Base-by-base conservation (phyloP, 2,797 vertebrate species). In the Urophycis tenuis region DNA sequence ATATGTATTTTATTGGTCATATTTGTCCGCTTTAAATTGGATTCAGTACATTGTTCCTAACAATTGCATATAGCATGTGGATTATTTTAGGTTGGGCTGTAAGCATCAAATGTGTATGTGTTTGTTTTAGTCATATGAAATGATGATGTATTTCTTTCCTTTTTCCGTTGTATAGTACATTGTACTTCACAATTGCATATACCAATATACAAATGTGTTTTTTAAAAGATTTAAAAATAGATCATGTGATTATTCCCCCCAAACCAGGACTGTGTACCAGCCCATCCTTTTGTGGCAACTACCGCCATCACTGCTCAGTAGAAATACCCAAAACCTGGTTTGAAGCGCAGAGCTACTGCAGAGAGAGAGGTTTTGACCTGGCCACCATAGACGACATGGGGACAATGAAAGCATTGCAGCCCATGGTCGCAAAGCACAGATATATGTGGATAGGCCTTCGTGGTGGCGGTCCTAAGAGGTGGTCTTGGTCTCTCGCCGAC, bases 271-370 rank as follows among this genome's bases (percentile, higher is more conserved):
- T 53, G 49, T 53, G 49, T 7, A 53, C 5, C 14, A n/a, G 49
- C 49, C 49, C 49, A 53, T n/a, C 22, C 19, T 6, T 53, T 53
- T 53, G 19, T 53, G 49, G 3, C 22, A 0, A 53, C 19, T n/a
- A 53, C 49, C 49, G 49, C 19, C 49, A n/a, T 1, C 49, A 60
- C 49, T 60, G 49, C 49, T n/a, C n/a, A 60, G 22, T 60, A n/a
- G 49, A 60, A 60, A 60, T 3, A 0, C 25, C 73, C 22, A 81
- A 77, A 78, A 80, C 73, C 71, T 85, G 78, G 78, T 25, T 4
- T 4, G 71, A 77, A 0, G 79, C 83, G 0, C 83, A 74, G 74
- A 81, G 0, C 60, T 76, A 39, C 79, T 86, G 83, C 72, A 85
- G 80, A 60, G 73, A 79, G 32, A 77, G 71, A 0, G 75, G 67